These are phyloP conservation scores for Agriopis leucophaearia DNA, from an alignment of 2,888 invertebrate genomes.

Conservation along the genomic window DNA sequence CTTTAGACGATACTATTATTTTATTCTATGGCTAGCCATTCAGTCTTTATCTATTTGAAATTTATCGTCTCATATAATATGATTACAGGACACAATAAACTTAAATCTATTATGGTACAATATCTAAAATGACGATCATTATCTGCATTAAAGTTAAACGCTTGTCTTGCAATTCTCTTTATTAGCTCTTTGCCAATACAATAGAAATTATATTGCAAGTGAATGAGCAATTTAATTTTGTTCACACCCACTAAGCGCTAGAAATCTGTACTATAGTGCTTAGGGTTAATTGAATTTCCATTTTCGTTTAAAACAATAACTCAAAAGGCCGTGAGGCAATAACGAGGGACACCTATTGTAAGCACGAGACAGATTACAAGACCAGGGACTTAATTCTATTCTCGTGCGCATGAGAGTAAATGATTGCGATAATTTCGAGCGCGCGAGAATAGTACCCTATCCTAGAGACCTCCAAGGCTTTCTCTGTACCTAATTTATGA, in stretches of 20 bases:
- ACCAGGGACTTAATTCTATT: slow-evolving; percentile 16
- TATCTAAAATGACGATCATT: slow-evolving; percentile 2
- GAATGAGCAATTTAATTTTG: slow-evolving; percentile 23
- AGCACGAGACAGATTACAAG: slow-evolving; percentile 38
- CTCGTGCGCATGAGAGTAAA: neutral
- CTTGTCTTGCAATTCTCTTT: slow-evolving; percentile 5
- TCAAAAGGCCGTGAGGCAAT: slow-evolving; percentile 38
- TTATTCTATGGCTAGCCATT: too few relatives aligned
- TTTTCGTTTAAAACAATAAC: slow-evolving; percentile 32
- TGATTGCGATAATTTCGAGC: neutral
- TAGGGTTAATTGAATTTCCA: slow-evolving; percentile 42
- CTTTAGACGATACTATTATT: too few relatives aligned
- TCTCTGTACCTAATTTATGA: slow-evolving; percentile 40
- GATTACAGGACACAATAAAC: neutral
- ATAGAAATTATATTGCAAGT: slow-evolving; percentile 4
- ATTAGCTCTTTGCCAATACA: slow-evolving; percentile 13
- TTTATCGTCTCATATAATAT: neutral
- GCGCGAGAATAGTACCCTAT: neutral
- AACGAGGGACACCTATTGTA: slow-evolving; percentile 29
- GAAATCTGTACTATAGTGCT: slow-evolving; percentile 5
- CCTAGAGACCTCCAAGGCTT: slow-evolving; percentile 25
- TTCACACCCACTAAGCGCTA: slow-evolving; percentile 8
- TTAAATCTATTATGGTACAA: neutral
- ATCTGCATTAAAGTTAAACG: slow-evolving; percentile 7
- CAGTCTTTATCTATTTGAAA: neutral